Percentiles rank a stretch among this genome's conserved stretches.
These are phyloP conservation scores for Dinoponera quadriceps DNA, from an alignment of 1,140 invertebrate genomes.

Conservation along the genomic window DNA sequence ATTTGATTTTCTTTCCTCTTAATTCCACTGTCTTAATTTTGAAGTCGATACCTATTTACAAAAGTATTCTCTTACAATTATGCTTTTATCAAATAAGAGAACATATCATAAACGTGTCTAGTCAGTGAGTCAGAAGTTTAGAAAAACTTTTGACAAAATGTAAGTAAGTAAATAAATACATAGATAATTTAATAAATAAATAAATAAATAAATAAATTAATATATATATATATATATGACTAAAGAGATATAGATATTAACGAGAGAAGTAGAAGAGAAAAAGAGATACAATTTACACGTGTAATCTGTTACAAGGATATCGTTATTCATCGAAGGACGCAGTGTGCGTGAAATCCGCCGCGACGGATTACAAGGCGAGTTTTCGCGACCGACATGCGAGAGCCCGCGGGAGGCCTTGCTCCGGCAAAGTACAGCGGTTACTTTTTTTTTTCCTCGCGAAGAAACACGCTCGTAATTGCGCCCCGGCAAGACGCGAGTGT, in stretches of 20 bases:
- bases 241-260: too few species aligned
- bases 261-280: too few species aligned
- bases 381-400: background rate
- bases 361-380: background rate
- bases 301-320: too few species aligned
- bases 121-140: background rate
- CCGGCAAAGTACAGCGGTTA: constrained; percentile 9
- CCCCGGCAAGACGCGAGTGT: background rate
- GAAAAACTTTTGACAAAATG: background rate
- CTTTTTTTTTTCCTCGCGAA: constrained; percentile 8
- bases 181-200: too few species aligned
- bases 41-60: constrained; percentile 97
- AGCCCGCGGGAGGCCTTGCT: background rate
- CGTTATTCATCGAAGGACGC: too few species aligned
- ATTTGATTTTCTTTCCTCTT: constrained; percentile 98
- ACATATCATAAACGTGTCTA: background rate
- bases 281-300: too few species aligned
- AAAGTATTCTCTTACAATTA: constrained; percentile 60
- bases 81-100: background rate
- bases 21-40: constrained; percentile 99
- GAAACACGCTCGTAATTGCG: constrained; percentile 26
- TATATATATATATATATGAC: too few species aligned
- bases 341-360: background rate
- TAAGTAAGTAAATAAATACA: too few species aligned
- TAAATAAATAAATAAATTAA: too few species aligned